Conservation (phyloP, 2,888 invertebrate genomes). For the Selenia dentaria region DNA sequence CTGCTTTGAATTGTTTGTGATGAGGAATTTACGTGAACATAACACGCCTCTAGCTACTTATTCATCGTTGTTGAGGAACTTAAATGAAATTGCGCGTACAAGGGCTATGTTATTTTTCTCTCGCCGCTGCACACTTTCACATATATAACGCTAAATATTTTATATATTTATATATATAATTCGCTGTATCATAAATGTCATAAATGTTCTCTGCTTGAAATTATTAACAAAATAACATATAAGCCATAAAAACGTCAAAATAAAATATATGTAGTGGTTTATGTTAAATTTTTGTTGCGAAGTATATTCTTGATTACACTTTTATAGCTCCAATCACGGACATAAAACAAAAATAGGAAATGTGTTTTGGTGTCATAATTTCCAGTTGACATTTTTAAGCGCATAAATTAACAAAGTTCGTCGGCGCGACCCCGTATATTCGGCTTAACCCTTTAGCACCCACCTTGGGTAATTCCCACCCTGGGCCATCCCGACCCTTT, state of each 20-base stretch:
- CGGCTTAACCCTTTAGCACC: constrained; percentile 85
- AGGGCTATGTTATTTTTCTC: no score
- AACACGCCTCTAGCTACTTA: not conserved
- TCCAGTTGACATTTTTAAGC: constrained; percentile 84
- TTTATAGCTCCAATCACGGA: constrained; percentile 49
- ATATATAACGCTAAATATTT: no score
- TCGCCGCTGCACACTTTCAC: no score
- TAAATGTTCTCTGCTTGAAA: no score
- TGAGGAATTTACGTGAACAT: constrained; percentile 28
- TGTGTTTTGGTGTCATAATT: constrained; percentile 83
- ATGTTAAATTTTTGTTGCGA: not conserved
- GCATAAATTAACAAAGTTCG: constrained; percentile 84
- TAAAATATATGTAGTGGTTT: not conserved
- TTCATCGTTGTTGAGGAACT: not conserved
- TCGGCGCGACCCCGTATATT: constrained; percentile 81
- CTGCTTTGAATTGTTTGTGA: constrained; percentile 43
- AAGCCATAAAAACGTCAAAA: not conserved
- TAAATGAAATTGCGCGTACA: no score
- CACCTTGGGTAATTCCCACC: constrained; percentile 85
- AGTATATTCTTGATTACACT: constrained; percentile 11
- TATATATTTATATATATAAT: no score
- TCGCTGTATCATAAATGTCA: no score
- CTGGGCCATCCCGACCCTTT: constrained; percentile 79
- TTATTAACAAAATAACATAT: not conserved
- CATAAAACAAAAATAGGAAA: constrained; percentile 75